Conservation (phyloP, 2,797 vertebrate genomes). For the Galaxias olidus region DNA sequence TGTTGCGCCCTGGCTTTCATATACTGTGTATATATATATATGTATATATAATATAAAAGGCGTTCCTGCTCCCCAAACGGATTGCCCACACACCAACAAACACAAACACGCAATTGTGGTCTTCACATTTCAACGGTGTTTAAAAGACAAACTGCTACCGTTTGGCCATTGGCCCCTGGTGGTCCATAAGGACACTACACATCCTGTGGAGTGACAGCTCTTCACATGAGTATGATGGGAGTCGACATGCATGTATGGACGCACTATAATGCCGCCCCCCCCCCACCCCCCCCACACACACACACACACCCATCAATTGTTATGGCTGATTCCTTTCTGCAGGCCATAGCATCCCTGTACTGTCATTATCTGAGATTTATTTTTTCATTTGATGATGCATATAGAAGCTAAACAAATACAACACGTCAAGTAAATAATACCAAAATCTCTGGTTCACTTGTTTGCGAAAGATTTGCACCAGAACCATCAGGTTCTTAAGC, state of each 20-base stretch:
- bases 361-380: too few relatives aligned
- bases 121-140: slow-evolving; percentile 47
- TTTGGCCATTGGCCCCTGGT: slow-evolving; percentile 58
- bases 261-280: slow-evolving; percentile 48
- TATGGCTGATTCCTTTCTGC: slow-evolving; percentile 27
- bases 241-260: slow-evolving; percentile 56
- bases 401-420: too few relatives aligned
- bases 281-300: slow-evolving; percentile 1
- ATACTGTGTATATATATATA: too few relatives aligned
- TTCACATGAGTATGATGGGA: slow-evolving; percentile 62
- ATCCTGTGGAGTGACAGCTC: slow-evolving; percentile 52
- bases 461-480: too few relatives aligned
- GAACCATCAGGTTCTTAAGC: too few relatives aligned
- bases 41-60: too few relatives aligned
- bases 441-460: too few relatives aligned
- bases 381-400: too few relatives aligned
- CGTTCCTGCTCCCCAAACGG: slow-evolving; percentile 21
- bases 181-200: slow-evolving; percentile 65
- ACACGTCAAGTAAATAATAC: too few relatives aligned
- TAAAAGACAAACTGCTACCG: slow-evolving; percentile 44
- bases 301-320: background rate
- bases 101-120: slow-evolving; percentile 18
- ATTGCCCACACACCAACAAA: background rate
- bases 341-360: too few relatives aligned
- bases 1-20: slow-evolving; percentile 44